A percentile compares a stretch with the other conserved stretches of the same genome.
phyloP scores from a whole-genome alignment of 2,113 vertebrate genomes.

The Origma solitaria region DNA sequence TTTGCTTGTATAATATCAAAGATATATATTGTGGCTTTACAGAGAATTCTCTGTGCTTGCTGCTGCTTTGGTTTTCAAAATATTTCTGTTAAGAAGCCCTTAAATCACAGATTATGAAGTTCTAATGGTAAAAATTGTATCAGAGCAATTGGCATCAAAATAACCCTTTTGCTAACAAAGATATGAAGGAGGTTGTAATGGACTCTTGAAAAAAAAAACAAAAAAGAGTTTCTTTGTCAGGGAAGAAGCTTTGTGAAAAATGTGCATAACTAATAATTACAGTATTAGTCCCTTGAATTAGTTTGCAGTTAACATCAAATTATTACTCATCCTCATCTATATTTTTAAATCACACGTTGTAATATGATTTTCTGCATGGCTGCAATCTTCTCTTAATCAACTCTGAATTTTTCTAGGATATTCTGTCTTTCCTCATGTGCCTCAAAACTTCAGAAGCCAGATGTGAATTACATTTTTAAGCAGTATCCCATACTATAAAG shows the following conservation, averaged over 20 bases:
- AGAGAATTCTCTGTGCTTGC: neutral
- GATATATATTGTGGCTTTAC: neutral
- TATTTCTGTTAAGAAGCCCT: neutral
- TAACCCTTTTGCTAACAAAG: neutral
- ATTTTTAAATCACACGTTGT: neutral
- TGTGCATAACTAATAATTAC: neutral
- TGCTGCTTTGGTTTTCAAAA: neutral
- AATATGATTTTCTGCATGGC: neutral
- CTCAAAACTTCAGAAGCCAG: neutral
- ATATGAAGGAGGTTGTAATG: neutral
- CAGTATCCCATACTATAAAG: neutral
- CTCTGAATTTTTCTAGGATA: neutral
- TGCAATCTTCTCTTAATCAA: neutral
- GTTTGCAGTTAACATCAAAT: neutral
- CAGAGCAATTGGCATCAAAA: neutral
- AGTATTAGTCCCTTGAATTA: neutral
- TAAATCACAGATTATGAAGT: neutral
- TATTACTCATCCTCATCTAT: neutral
- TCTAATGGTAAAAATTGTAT: neutral
- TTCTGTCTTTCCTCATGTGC: neutral
- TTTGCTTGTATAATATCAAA: neutral
- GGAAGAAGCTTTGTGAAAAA: neutral
- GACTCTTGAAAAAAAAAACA: no score
- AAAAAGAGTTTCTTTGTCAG: neutral
- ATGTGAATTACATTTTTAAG: constrained; percentile 18